phyloP scores from a whole-genome alignment of 1,140 invertebrate genomes.

The Euura saliciscinereae region DNA sequence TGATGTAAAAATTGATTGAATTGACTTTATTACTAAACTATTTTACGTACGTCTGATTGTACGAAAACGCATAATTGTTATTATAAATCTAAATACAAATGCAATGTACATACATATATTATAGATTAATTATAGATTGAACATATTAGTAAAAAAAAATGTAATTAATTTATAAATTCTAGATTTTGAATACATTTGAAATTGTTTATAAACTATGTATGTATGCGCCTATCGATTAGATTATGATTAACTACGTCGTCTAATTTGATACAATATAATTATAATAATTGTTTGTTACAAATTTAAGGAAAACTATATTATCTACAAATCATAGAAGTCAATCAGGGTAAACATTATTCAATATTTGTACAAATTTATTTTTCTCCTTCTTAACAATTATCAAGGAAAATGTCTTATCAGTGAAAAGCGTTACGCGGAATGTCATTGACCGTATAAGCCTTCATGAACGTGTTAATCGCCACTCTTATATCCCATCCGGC shows the following conservation, averaged over 20 bases:
- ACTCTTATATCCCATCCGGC: conserved; percentile 49
- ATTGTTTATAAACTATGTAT: neutral
- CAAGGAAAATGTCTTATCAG: neutral
- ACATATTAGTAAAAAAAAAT: neutral
- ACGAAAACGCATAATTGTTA: neutral
- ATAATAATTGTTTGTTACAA: too few relatives aligned
- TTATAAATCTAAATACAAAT: neutral
- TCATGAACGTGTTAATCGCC: conserved; percentile 49
- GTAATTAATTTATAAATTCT: neutral
- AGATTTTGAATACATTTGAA: neutral
- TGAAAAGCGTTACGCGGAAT: conserved; percentile 48
- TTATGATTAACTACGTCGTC: too few relatives aligned
- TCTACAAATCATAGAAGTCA: too few relatives aligned
- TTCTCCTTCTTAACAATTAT: too few relatives aligned
- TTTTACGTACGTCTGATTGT: neutral
- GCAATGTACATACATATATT: neutral
- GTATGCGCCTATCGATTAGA: neutral
- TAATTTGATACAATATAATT: too few relatives aligned
- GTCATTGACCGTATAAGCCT: conserved; percentile 50
- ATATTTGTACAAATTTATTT: too few relatives aligned
- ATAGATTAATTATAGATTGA: too few relatives aligned
- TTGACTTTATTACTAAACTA: too few relatives aligned
- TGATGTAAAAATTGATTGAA: too few relatives aligned
- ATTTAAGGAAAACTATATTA: too few relatives aligned
- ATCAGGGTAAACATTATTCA: too few relatives aligned